Evolutionary conservation across 2,888 invertebrate species (phyloP).

Genomic region (Agapostemon virescens): DNA sequence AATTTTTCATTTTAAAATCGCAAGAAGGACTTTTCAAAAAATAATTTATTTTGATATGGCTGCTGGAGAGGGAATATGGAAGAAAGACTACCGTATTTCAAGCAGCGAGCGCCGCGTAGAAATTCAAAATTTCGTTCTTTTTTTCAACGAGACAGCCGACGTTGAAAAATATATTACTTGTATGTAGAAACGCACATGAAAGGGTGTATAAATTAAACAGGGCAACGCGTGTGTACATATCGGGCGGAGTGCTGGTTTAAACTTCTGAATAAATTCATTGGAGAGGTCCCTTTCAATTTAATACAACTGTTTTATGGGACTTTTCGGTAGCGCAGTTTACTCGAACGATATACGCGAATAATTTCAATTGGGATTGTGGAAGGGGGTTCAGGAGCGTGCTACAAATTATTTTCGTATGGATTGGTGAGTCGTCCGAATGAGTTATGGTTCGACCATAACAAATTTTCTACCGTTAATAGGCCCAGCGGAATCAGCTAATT

Average conservation of each 20-base stretch:
- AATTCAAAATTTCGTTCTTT: conserved; percentile 12
- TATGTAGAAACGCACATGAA: conserved; percentile 8
- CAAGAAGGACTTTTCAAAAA: neutral
- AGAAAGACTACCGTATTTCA: neutral
- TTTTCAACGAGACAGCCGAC: neutral
- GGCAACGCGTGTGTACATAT: neutral
- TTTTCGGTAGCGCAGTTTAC: conserved; percentile 36
- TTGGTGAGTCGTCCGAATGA: conserved; percentile 30
- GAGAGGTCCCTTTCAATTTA: conserved; percentile 47
- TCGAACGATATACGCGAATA: conserved; percentile 44
- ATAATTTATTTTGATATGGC: conserved; percentile 8
- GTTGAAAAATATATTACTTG: conserved; percentile 33
- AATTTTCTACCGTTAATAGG: conserved; percentile 38
- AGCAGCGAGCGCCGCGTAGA: neutral
- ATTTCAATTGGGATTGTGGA: conserved; percentile 51
- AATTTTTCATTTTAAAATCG: neutral
- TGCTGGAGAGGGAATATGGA: too few species aligned
- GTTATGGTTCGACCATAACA: conserved; percentile 28
- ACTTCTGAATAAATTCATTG: conserved; percentile 47
- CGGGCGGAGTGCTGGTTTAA: conserved; percentile 10
- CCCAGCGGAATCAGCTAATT: conserved; percentile 42
- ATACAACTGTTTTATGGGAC: conserved; percentile 50
- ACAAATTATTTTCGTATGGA: conserved; percentile 52
- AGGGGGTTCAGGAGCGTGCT: conserved; percentile 1
- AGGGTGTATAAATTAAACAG: conserved; percentile 17